Percentiles rank a stretch among this genome's conserved stretches.
Evolutionary conservation across 2,797 vertebrate genomes (phyloP).

Genomic region (Parauchenoglanis punctatus): DNA sequence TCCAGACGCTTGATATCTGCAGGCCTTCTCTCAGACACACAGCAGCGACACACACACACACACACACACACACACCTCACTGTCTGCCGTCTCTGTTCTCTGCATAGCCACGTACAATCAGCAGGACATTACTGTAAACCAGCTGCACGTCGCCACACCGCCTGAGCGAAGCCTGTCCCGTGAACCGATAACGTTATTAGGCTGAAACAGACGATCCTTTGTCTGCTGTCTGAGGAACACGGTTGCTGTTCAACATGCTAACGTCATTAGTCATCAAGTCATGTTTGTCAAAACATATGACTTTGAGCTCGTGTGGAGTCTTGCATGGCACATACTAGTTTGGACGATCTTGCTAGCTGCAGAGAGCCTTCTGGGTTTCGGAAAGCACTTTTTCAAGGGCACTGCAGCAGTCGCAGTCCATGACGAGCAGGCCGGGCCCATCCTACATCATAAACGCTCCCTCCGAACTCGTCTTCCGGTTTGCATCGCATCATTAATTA

Average conservation of each 20-base stretch:
- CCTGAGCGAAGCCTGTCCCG: slow-evolving; percentile 6
- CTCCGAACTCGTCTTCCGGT: slow-evolving; percentile 24
- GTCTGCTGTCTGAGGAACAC: slow-evolving; percentile 14
- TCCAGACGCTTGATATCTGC: slow-evolving; percentile 58
- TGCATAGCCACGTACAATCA: slow-evolving; percentile 20
- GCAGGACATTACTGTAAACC: slow-evolving; percentile 39
- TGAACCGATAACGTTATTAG: slow-evolving; percentile 33
- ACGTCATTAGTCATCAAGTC: slow-evolving; percentile 22
- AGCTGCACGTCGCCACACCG: background rate
- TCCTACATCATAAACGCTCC: slow-evolving; percentile 23
- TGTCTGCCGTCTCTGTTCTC: background rate
- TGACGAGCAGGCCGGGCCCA: slow-evolving; percentile 18
- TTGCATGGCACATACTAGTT: background rate
- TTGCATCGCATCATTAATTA: slow-evolving; percentile 56
- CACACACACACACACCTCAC: background rate
- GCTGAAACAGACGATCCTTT: slow-evolving; percentile 36
- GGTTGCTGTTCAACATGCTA: slow-evolving; percentile 13
- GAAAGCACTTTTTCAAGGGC: slow-evolving; percentile 31
- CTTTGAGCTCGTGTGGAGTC: background rate
- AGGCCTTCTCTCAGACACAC: slow-evolving; percentile 35
- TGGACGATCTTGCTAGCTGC: background rate
- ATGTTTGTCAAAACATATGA: slow-evolving; percentile 1
- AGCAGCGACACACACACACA: slow-evolving; percentile 33
- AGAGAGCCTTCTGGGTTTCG: background rate
- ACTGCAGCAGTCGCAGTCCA: slow-evolving; percentile 17